Evolutionary conservation across 2,797 vertebrate genomes (phyloP), one percentile per base, ranked within the genome.

Genomic region (Thunnus albacares): DNA sequence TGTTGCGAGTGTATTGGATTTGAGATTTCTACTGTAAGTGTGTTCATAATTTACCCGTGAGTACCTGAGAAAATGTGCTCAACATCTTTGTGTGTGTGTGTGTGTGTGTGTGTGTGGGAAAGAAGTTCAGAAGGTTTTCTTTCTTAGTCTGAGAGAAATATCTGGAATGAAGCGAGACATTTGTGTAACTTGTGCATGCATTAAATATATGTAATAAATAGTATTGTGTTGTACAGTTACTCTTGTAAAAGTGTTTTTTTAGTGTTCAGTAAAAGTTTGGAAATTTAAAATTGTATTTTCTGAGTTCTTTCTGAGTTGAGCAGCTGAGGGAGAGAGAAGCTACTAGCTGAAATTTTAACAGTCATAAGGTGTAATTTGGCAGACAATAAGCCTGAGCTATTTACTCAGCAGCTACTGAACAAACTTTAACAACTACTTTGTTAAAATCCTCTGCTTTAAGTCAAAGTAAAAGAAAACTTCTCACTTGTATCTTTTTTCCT

Each of bases 1-100:
- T 71, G 76, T 68, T 83, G 65, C 85, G 74, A 90, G 68, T 76
- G 75, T 57, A 52, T 57, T 89, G 92, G 93, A 93, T 87, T 87
- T 89, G 78, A 71, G 79, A 61, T 87, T 84, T 75, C 77, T 77
- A 9, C 81, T 87, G 61, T 89, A 69, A 81, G 76, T 91, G 79
- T 87, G 82, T 87, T 93, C 77, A 77, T 71, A 33, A 78, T 84
- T 74, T 64, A 64, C 45, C 68, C 65, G 90, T 92, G 73, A 94
- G 90, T 91, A 90, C 72, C 73, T 84, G 62, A 18, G 24, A 63
- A 70, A 52, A 49, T 66, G 79, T n/a, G 70, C 69, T 75, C 22
- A 59, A 69, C 60, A 22, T 77, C 47, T 83, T 51, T 81, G 5
- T 71, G 10, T 63, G 28, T 38, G 8, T 38, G 41, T 43, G 41